These are phyloP conservation scores for Pseudonaja textilis DNA, from an alignment of 2,113 vertebrate species.

Conservation along the genomic window DNA sequence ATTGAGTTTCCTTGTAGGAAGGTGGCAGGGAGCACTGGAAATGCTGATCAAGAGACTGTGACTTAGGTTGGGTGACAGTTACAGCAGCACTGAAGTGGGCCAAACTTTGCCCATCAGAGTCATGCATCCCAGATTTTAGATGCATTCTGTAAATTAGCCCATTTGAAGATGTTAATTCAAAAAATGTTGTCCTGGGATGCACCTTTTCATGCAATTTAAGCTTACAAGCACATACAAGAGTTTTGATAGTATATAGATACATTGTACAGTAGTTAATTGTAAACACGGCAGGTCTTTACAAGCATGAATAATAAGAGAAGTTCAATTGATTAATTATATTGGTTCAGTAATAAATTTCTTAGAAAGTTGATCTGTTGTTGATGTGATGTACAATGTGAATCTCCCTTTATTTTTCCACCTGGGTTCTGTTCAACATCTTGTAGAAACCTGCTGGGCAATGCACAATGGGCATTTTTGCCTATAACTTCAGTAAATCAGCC, in stretches of 20 bases:
- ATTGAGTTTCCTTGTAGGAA: neutral
- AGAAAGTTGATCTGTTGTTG: neutral
- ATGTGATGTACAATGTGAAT: constrained; percentile 6
- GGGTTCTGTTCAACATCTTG: constrained; percentile 34
- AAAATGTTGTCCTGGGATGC: neutral
- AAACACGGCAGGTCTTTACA: constrained; percentile 22
- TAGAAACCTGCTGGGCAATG: neutral
- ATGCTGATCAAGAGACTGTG: neutral
- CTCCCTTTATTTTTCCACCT: neutral
- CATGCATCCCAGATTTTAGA: neutral
- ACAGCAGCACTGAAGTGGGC: neutral
- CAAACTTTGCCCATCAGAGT: neutral
- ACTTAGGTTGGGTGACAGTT: neutral
- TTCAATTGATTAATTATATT: neutral
- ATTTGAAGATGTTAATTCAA: neutral
- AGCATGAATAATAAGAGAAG: constrained; percentile 3
- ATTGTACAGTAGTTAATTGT: neutral
- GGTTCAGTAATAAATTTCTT: accelerated
- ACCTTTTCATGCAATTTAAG: neutral
- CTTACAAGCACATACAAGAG: neutral
- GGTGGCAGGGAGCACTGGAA: neutral
- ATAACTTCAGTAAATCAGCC: constrained; percentile 10
- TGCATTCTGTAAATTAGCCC: neutral
- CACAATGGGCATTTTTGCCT: neutral
- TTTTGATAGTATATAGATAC: neutral